phyloP scores from a whole-genome alignment of 2,113 vertebrate species.

The Apistogramma diplotaenia region DNA sequence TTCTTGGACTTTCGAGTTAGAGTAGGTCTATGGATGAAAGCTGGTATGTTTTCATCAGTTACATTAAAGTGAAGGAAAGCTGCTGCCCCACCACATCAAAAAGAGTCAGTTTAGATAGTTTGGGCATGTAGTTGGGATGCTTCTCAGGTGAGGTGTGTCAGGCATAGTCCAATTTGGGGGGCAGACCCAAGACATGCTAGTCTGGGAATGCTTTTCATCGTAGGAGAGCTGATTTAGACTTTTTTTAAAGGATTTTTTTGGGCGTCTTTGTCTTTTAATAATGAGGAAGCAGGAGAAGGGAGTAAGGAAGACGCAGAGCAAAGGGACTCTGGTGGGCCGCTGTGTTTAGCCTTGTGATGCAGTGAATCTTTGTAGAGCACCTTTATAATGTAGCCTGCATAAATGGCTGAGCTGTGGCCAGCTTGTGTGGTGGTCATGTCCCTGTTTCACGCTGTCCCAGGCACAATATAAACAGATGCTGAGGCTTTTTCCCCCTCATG shows the following conservation, averaged over 20 bases:
- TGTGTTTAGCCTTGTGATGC: too few species aligned
- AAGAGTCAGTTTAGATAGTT: neutral
- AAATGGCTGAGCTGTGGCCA: too few species aligned
- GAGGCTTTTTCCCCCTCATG: too few species aligned
- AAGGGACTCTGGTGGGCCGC: neutral
- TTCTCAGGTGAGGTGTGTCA: neutral
- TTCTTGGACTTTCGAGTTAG: neutral
- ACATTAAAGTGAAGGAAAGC: neutral
- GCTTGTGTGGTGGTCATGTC: too few species aligned
- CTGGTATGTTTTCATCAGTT: neutral
- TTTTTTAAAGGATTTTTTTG: neutral
- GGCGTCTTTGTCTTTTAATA: neutral
- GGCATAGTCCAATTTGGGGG: neutral
- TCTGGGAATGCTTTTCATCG: neutral
- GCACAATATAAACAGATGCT: too few species aligned
- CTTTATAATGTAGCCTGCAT: too few species aligned
- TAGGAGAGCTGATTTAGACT: neutral
- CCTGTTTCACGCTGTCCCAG: too few species aligned
- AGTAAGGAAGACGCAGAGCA: neutral
- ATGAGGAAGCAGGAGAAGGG: neutral
- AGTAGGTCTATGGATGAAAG: neutral
- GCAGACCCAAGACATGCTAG: neutral
- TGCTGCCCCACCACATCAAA: neutral
- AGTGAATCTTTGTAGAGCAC: too few species aligned
- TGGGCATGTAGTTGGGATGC: too few species aligned